Evolutionary conservation across 2,797 vertebrate species (phyloP).

Genomic region (Schizopygopsis malacanthus): DNA sequence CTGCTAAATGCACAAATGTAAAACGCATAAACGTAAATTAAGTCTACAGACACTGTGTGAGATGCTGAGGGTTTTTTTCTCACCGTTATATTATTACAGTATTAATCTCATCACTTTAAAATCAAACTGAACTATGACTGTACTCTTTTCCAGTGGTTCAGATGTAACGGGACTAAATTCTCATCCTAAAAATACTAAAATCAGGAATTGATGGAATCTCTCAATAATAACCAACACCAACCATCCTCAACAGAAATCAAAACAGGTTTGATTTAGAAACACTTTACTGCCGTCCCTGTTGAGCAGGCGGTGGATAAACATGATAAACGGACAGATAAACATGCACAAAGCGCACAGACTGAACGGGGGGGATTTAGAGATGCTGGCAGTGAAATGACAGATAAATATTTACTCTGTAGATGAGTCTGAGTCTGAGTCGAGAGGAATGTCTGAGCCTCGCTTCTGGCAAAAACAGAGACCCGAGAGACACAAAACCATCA

Average conservation of each 20-base stretch:
- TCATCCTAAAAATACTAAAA: neutral
- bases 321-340: neutral
- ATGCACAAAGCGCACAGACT: neutral
- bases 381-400: neutral
- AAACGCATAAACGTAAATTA: no score
- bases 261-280: neutral
- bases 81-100: neutral
- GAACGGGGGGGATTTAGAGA: neutral
- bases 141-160: neutral
- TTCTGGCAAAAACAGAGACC: slow-evolving; percentile 18
- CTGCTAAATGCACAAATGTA: no score
- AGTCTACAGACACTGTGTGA: no score
- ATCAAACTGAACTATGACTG: neutral
- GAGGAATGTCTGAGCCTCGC: slow-evolving; percentile 34
- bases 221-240: neutral
- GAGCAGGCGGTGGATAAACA: neutral
- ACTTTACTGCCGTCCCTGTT: neutral
- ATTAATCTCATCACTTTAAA: neutral
- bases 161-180: neutral
- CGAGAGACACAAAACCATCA: slow-evolving; percentile 3
- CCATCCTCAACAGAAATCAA: neutral
- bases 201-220: neutral
- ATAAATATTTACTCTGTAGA: slow-evolving; percentile 52
- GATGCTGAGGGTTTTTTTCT: neutral
- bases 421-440: neutral